Evolutionary conservation across 2,888 invertebrate genomes (phyloP), one percentile per base, ranked within the genome.

Genomic region (Drosophila rubida): DNA sequence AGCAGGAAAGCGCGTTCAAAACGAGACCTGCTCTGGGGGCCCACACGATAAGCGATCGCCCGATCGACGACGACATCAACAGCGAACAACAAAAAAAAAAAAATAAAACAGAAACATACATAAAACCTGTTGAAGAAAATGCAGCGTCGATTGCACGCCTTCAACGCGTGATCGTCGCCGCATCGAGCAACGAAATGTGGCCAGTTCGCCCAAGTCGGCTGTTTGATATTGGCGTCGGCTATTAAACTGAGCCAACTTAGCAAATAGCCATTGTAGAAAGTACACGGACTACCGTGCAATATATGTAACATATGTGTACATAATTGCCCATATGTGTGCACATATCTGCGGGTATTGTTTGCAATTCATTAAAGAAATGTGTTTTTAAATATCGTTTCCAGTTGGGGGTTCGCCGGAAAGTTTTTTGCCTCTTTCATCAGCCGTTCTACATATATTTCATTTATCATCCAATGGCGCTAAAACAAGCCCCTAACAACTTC

Each of bases 91-190:
- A 54, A 22, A 42, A 61, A 35, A 58, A 16, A 35, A 13, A 41
- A 45, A 19, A 19, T 19, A 19, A 60, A 35, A 14, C 32, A 27
- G 55, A 42, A 27, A 55, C 22, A 63, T 11, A 45, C 8, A 62
- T 32, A 62, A 67, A 82, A 83, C 82, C 82, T 86, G 82, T 86
- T 83, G 57, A 86, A 78, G 86, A 80, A 83, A 83, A 86, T 83
- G 82, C 82, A 83, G 75, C 71, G 76, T 16, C 61, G 61, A 62
- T 58, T 71, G 69, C 83, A 84, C 78, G 87, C 85, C 78, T 71
- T 73, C 72, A 39, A 64, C 54, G 85, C 84, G 84, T 84, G 84
- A 87, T 84, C 87, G 51, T 32, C 27, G 50, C 32, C 41, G 41
- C 41, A 63, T 48, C 63, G 73, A 69, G 32, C 55, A 57, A 37